These are phyloP conservation scores for Machimus atricapillus DNA, from an alignment of 2,888 invertebrate species.

Conservation along the genomic window DNA sequence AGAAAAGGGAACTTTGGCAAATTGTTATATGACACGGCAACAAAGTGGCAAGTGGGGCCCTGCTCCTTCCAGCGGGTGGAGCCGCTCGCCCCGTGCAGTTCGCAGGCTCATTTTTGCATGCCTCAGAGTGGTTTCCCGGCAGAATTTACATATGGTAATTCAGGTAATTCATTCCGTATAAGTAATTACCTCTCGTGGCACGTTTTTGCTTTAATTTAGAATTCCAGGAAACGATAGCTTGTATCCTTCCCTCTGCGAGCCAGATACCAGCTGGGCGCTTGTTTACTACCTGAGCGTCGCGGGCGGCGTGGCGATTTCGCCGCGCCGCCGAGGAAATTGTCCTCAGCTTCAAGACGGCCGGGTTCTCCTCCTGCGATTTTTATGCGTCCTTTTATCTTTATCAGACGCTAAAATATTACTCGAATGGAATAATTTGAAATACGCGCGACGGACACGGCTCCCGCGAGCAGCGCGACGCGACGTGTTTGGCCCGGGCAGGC, in stretches of 20 bases:
- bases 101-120: conserved; percentile 2
- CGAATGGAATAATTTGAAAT: not conserved
- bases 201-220: conserved; percentile 30
- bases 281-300: not conserved
- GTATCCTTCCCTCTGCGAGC: not conserved
- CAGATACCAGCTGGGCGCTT: not conserved
- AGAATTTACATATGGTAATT: conserved; percentile 31
- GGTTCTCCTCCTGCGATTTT: not conserved
- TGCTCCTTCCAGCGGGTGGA: not conserved
- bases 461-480: not conserved
- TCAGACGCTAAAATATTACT: not conserved
- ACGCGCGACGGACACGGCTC: not conserved
- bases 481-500: not conserved
- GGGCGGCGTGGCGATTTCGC: not conserved
- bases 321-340: not conserved
- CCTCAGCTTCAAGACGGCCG: not conserved
- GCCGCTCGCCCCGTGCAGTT: not conserved
- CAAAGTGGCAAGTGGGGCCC: not conserved
- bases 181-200: conserved; percentile 32
- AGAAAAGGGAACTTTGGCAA: not conserved
- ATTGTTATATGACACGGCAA: conserved; percentile 22
- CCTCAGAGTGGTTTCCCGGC: not conserved
- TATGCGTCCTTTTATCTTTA: not conserved
- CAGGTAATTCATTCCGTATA: conserved; percentile 33
- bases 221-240: conserved; percentile 16